A percentile compares a stretch with the other conserved stretches of the same genome.
Conservation (phyloP, 2,113 vertebrate genomes). For the Lycaon pictus region DNA sequence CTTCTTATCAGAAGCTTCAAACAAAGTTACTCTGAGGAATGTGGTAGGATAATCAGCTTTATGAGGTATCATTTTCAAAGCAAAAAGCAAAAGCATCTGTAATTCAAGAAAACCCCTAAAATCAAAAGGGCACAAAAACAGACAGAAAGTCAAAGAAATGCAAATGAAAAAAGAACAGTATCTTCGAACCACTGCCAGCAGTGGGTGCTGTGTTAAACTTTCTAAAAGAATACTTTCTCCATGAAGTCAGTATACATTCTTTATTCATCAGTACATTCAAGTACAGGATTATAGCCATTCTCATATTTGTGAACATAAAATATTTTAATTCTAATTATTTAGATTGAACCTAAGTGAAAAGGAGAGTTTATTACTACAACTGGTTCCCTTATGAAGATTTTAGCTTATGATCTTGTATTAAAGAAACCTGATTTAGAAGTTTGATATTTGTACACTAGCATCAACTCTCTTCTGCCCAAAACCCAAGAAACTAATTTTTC, state of each 20-base stretch:
- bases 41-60: background rate
- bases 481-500: background rate
- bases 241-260: background rate
- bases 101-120: background rate
- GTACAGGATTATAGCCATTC: background rate
- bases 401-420: background rate
- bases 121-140: background rate
- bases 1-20: constrained; percentile 28
- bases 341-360: constrained; percentile 16
- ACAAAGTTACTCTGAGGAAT: constrained; percentile 24
- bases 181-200: background rate
- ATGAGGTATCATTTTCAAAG: constrained; percentile 39
- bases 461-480: constrained; percentile 2
- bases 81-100: background rate
- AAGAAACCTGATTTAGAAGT: background rate
- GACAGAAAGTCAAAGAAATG: constrained; percentile 1
- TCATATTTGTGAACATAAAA: background rate
- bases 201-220: background rate
- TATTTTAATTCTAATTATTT: constrained; percentile 45
- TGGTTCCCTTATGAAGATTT: background rate
- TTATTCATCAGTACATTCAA: background rate
- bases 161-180: background rate
- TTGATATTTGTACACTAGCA: background rate
- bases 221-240: background rate
- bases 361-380: background rate